Percentiles rank a stretch among this genome's conserved stretches.
Conservation (phyloP, 2,113 vertebrate species). For the Tachysurus fulvidraco region DNA sequence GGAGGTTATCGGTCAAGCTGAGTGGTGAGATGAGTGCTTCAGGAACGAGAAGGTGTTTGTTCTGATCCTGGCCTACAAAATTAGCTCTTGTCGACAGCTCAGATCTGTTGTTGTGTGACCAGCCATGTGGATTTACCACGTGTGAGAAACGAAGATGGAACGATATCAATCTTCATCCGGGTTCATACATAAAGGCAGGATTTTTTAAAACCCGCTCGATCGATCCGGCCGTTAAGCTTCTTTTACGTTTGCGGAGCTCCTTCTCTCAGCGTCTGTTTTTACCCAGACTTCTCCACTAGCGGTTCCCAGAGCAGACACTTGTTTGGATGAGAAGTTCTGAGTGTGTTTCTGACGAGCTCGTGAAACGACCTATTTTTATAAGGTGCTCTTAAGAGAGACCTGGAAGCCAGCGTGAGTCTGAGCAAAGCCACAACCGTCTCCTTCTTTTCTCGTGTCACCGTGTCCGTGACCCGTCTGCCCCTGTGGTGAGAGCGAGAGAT, state of each 20-base stretch:
- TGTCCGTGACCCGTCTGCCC: slow-evolving; percentile 70
- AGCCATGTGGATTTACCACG: background rate
- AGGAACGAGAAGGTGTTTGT: slow-evolving; percentile 57
- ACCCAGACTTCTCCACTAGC: slow-evolving; percentile 21
- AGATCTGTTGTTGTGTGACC: background rate
- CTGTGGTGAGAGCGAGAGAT: slow-evolving; percentile 69
- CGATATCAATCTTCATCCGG: background rate
- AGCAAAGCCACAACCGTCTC: slow-evolving; percentile 50
- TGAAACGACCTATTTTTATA: slow-evolving; percentile 72
- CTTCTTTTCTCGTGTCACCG: slow-evolving; percentile 48
- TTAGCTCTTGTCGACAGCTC: slow-evolving; percentile 48
- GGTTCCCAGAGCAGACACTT: background rate
- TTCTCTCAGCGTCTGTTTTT: background rate
- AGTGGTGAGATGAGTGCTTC: slow-evolving; percentile 61
- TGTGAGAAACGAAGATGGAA: background rate
- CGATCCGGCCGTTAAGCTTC: slow-evolving; percentile 28
- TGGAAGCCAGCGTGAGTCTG: slow-evolving; percentile 58
- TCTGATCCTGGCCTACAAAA: slow-evolving; percentile 49
- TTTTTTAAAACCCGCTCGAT: background rate
- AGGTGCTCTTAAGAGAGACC: slow-evolving; percentile 66
- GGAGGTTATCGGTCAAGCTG: slow-evolving; percentile 63
- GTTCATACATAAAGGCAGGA: background rate
- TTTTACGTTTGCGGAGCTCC: slow-evolving; percentile 30
- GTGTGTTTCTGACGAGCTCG: slow-evolving; percentile 46
- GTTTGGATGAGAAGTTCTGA: slow-evolving; percentile 35